Evolutionary conservation across 2,797 vertebrate genomes (phyloP), one percentile per base, ranked within the genome.

Genomic region (Hyperoplus immaculatus): DNA sequence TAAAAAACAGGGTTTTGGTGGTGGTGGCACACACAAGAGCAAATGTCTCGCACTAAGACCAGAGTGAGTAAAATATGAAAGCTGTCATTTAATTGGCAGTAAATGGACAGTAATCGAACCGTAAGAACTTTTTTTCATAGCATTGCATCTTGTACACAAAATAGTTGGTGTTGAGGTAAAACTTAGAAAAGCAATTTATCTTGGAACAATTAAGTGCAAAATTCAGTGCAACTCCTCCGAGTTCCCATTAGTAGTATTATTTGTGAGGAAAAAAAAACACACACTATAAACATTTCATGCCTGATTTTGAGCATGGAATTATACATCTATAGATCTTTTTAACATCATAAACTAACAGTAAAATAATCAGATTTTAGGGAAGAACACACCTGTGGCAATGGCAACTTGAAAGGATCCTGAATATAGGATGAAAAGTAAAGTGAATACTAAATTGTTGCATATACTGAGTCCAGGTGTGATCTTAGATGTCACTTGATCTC

Each of bases 401-500:
- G 38, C 42, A 57, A 49, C 45, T 55, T 11, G 4, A 59, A 55
- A 46, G 39, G n/a, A 6, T 69, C 13, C 4, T 12, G 38, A 50
- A 57, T 1, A 56, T 8, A 0, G 0, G 6, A 62, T 0, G 41
- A 2, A 50, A 53, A 36, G 63, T 9, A 50, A 36, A 71, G 67
- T 53, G 43, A 81, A 64, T 45, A 43, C 7, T 36, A 60, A 57
- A 77, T 29, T 9, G 4, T 29, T 83, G 66, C 46, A 60, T 29
- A 12, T 10, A 12, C 43, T 65, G 54, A 49, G 71, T 79, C 74
- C 69, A 56, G 3, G 43, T 67, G n/a, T 49, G 38, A 16, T 18
- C 15, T 43, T 0, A 1, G 12, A 8, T 39, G 72, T 95, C 92
- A 97, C 80, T 95, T 96, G 67, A 99, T 83, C 90, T 98, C 95